phyloP scores from a whole-genome alignment of 2,113 vertebrate species.

The Acrocephalus arundinaceus region DNA sequence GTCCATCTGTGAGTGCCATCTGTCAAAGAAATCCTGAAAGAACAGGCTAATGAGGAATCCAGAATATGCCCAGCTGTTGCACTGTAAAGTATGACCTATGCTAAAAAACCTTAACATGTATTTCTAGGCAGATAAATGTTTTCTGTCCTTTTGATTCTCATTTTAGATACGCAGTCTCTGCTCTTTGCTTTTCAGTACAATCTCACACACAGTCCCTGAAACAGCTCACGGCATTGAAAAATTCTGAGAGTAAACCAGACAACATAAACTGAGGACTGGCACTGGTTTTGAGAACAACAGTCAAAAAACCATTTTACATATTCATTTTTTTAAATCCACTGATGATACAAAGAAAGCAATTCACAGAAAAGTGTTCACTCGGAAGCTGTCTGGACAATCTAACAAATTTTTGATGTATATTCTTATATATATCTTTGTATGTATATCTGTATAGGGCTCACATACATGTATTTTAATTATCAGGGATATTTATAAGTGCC shows the following conservation, averaged over 20 bases:
- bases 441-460: not conserved
- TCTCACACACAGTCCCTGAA: not conserved
- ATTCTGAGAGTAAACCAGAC: not conserved
- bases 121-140: constrained; percentile 2
- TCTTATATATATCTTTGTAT: not conserved
- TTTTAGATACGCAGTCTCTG: not conserved
- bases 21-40: constrained; percentile 69
- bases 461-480: not conserved
- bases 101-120: not conserved
- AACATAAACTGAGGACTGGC: not conserved
- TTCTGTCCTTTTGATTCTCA: constrained; percentile 4
- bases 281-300: not conserved
- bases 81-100: constrained; percentile 27
- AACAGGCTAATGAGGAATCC: constrained; percentile 48
- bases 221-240: not conserved
- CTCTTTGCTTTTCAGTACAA: not conserved
- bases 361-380: not conserved
- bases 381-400: not conserved
- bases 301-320: not conserved
- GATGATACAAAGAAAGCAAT: not conserved
- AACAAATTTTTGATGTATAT: not conserved
- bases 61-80: constrained; percentile 57
- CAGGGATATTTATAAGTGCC: not conserved
- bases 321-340: fast-evolving
- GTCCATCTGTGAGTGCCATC: constrained; percentile 85